Conservation (phyloP, 2,888 invertebrate species). For the Epirrhoe alternata region DNA sequence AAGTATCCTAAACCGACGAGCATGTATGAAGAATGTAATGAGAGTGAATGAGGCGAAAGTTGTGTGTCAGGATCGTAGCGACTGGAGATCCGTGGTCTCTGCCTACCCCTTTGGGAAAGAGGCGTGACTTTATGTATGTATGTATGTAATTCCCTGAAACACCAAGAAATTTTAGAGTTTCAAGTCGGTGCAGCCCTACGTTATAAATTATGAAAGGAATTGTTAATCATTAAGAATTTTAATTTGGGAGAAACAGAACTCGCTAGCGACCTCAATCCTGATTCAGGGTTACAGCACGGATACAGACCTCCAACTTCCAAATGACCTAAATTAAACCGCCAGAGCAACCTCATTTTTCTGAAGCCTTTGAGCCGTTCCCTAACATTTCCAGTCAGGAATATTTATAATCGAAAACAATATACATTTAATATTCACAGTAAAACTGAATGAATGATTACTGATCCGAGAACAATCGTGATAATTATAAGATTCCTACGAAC, state of each 20-base stretch:
- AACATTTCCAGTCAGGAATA: neutral
- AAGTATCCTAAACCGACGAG: too few species aligned
- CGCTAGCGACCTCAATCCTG: neutral
- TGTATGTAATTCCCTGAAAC: too few species aligned
- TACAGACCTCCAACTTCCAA: constrained; percentile 14
- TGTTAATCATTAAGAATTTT: neutral
- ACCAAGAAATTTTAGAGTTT: too few species aligned
- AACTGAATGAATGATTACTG: constrained; percentile 26
- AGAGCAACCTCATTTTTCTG: constrained; percentile 15
- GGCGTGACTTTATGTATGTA: too few species aligned
- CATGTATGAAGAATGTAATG: too few species aligned
- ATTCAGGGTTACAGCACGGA: neutral
- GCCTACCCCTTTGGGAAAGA: too few species aligned
- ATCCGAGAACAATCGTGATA: constrained; percentile 32
- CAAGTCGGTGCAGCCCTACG: too few species aligned
- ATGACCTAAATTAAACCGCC: constrained; percentile 28
- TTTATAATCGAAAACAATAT: neutral
- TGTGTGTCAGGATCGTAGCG: too few species aligned
- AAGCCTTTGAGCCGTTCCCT: constrained; percentile 10
- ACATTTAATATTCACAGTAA: constrained; percentile 1
- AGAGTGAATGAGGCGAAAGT: too few species aligned
- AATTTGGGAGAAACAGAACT: neutral
- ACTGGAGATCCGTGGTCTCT: too few species aligned
- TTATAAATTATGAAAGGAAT: neutral
- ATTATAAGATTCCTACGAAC: constrained; percentile 33